Evolutionary conservation across 2,888 invertebrate genomes (phyloP).

Genomic region (Cephus pygmeus): DNA sequence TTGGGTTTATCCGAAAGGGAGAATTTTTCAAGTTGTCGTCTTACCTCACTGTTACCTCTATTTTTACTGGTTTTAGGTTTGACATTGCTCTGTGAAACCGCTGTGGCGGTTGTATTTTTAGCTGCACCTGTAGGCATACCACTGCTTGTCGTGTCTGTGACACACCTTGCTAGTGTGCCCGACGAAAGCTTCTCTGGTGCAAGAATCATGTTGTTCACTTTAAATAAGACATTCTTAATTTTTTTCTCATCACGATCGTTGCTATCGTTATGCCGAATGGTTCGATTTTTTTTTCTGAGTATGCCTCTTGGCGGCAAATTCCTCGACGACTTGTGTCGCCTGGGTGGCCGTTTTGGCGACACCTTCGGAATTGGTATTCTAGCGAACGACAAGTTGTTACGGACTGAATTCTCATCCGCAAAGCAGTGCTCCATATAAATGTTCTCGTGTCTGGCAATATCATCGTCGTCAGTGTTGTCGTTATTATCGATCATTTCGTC

Average conservation of each 20-base stretch:
- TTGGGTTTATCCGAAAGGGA: conserved; percentile 37
- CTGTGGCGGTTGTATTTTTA: background rate
- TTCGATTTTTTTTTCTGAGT: conserved; percentile 39
- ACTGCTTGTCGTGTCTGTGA: background rate
- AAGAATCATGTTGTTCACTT: conserved; percentile 61
- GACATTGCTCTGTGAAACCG: background rate
- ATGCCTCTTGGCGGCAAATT: conserved; percentile 55
- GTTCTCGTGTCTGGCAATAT: conserved; percentile 25
- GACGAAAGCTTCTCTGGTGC: conserved; percentile 57
- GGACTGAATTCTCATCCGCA: conserved; percentile 45
- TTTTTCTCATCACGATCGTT: conserved; percentile 31
- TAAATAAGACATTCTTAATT: conserved; percentile 59
- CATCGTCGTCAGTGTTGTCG: conserved; percentile 59
- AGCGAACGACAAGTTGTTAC: conserved; percentile 32
- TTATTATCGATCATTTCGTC: conserved; percentile 36
- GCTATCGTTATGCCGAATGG: background rate
- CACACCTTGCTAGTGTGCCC: background rate
- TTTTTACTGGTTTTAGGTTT: background rate
- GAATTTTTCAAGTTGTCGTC: background rate
- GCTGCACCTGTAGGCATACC: no score
- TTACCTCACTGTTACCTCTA: conserved; percentile 26
- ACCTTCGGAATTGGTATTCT: conserved; percentile 63
- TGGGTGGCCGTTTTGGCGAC: conserved; percentile 75
- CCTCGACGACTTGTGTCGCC: conserved; percentile 69
- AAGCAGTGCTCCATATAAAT: conserved; percentile 20